Conservation (phyloP, 1,140 invertebrate species). For the Aphelenchoides fujianensis region DNA sequence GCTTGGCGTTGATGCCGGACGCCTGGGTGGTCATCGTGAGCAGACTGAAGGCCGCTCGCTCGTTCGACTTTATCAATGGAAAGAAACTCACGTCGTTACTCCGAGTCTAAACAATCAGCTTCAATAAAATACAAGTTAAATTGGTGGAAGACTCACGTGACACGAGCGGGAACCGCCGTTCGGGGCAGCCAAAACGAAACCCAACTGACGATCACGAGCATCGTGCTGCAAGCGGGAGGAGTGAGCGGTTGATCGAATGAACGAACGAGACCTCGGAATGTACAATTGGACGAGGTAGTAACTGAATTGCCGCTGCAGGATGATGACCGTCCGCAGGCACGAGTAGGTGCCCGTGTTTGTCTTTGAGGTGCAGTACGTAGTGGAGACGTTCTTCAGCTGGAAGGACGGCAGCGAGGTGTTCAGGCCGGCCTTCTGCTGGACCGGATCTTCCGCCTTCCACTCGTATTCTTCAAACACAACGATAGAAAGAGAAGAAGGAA, state of each 20-base stretch:
- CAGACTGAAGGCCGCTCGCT: constrained; percentile 21
- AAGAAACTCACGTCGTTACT: constrained; percentile 75
- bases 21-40: constrained; percentile 78
- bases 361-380: constrained; percentile 89
- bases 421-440: constrained; percentile 86
- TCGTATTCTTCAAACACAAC: constrained; percentile 54
- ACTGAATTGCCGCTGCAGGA: constrained; percentile 93
- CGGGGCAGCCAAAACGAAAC: constrained; percentile 65
- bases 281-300: constrained; percentile 85
- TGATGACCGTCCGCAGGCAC: constrained; percentile 86
- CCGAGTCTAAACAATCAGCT: constrained; percentile 40
- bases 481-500: neutral
- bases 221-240: constrained; percentile 48
- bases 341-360: constrained; percentile 95
- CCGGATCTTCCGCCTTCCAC: constrained; percentile 88
- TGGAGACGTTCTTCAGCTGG: constrained; percentile 83
- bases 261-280: constrained; percentile 50
- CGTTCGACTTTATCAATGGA: constrained; percentile 20
- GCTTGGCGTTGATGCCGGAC: constrained; percentile 89
- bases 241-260: neutral
- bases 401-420: constrained; percentile 78
- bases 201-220: constrained; percentile 69
- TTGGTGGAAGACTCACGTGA: constrained; percentile 26
- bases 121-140: neutral
- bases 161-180: constrained; percentile 64